Conservation (phyloP, 2,888 invertebrate species). For the Yponomeuta sedellus region DNA sequence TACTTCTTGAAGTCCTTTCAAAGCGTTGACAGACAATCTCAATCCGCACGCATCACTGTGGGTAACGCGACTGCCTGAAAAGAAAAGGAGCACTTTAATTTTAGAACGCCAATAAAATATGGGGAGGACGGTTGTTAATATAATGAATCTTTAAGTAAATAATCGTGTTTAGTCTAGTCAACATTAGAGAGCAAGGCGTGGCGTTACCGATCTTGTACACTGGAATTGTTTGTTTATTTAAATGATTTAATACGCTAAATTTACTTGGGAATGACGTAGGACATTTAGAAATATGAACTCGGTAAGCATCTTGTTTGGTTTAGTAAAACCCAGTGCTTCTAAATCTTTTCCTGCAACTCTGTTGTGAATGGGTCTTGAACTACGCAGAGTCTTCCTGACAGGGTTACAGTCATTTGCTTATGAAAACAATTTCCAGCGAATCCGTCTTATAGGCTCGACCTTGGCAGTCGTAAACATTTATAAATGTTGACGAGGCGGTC, state of each 20-base stretch:
- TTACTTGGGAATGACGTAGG: conserved; percentile 14
- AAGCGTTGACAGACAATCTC: not conserved
- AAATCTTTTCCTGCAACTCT: not conserved
- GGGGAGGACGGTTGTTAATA: not conserved
- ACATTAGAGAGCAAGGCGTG: not conserved
- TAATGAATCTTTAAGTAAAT: conserved; percentile 1
- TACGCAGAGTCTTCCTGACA: not conserved
- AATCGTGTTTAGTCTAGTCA: not conserved
- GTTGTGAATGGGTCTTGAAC: not conserved
- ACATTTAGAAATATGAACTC: not conserved
- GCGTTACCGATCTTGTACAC: not conserved
- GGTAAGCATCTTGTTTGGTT: not conserved
- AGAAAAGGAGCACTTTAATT: not conserved
- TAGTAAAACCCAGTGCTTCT: not conserved
- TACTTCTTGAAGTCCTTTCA: not conserved
- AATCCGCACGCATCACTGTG: not conserved
- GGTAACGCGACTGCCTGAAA: not conserved
- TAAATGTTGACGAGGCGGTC: conserved; percentile 46
- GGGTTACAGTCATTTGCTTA: not conserved
- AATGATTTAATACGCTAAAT: conserved; percentile 18
- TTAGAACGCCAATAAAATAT: not conserved
- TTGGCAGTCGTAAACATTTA: conserved; percentile 60
- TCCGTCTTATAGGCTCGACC: conserved; percentile 48
- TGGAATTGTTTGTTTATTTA: conserved; percentile 20
- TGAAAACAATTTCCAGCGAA: conserved; percentile 28